Evolutionary conservation across 2,113 vertebrate species (phyloP), one percentile per base, ranked within the genome.

Genomic region (Quiscalus mexicanus): DNA sequence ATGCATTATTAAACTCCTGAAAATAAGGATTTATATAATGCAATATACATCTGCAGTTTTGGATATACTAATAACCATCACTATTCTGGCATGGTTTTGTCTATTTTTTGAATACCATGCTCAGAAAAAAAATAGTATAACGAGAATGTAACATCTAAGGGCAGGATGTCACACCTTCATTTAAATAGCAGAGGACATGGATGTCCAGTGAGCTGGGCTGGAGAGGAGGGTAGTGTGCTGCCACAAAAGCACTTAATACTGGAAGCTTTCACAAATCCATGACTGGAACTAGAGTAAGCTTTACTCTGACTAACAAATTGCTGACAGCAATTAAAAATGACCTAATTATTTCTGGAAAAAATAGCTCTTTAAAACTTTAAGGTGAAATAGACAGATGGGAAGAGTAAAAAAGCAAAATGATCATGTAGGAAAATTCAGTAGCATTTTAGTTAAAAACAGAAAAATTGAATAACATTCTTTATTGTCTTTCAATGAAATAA

Each of bases 271-370:
- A 12, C 8, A 86, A 45, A 50, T 63, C 28, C 6, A 9, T 52
- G 52, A 90, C 95, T 93, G 78, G 85, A 97, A 82, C 49, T 63
- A 89, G 24, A 89, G 24, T 77, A 82, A 95, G 87, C 59, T 95
- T 97, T 91, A 85, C 70, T 94, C 75, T 11, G 35, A 90, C 63
- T 83, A 97, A 95, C 53, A 95, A 95, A 84, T 37, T 91, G 91
- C 93, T 92, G 59, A 55, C 49, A 91, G 59, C 87, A 97, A 97
- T 95, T 97, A 97, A 97, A 96, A 88, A 82, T 65, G 63, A 95
- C n/a, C 59, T 52, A 89, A 77, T 84, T 94, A 70, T 89, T 97
- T 97, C 31, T 79, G 65, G 3, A 42, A 70, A 78, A 94, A 83
- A 59, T 5, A 91, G 52, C 35, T 97, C 69, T 92, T 97, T 49